These are phyloP conservation scores for Dromas ardeola DNA, from an alignment of 2,113 vertebrate species.

Conservation along the genomic window DNA sequence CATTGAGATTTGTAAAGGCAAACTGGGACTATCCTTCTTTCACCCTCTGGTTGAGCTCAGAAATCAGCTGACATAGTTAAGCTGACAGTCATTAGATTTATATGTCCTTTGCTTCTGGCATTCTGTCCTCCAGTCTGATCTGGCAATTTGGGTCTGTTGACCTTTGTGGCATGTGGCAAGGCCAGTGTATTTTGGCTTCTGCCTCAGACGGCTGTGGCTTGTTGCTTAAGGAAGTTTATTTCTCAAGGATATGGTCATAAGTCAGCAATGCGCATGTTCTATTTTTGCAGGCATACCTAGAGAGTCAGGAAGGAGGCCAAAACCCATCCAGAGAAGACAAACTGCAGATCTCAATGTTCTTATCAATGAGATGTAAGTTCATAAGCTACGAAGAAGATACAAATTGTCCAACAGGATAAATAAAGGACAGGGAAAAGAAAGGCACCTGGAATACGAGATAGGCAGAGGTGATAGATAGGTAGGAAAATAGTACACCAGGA, in stretches of 20 bases:
- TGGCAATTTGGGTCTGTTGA: neutral
- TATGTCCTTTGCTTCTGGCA: constrained; percentile 38
- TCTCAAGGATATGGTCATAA: constrained; percentile 44
- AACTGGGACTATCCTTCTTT: neutral
- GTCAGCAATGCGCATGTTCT: constrained; percentile 38
- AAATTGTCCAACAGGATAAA: neutral
- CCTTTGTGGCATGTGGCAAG: constrained; percentile 62
- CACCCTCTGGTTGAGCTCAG: neutral
- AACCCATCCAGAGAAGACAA: constrained; percentile 12
- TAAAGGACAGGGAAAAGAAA: neutral
- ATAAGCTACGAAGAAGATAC: neutral
- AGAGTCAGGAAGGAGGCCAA: constrained; percentile 55
- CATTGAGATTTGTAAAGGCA: neutral
- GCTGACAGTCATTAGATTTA: constrained; percentile 42
- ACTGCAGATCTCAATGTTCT: constrained; percentile 27
- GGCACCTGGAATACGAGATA: neutral
- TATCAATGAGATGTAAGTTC: constrained; percentile 31
- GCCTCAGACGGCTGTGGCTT: constrained; percentile 37
- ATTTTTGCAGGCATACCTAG: constrained; percentile 58
- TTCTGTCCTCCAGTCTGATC: constrained; percentile 22
- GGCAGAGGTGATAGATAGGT: neutral
- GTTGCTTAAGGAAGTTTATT: constrained; percentile 57
- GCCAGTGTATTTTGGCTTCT: constrained; percentile 48
- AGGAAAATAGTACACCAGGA: neutral
- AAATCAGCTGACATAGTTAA: constrained; percentile 64